Conservation (phyloP, 2,113 vertebrate genomes). For the Heterotis niloticus region DNA sequence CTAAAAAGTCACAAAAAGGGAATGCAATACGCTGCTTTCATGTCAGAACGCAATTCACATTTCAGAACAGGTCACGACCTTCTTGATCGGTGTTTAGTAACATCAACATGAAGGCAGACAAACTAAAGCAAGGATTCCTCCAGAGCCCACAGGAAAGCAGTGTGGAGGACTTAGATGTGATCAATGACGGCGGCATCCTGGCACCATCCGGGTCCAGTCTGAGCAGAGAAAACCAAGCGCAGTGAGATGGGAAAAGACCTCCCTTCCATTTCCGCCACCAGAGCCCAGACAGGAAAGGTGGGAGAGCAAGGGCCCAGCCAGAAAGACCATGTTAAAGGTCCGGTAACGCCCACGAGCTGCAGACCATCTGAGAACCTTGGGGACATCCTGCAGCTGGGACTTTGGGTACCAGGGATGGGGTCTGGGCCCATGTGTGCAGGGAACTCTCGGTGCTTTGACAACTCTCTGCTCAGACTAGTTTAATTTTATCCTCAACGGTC, state of each 20-base stretch:
- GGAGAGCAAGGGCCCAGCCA: neutral
- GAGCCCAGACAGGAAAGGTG: conserved; percentile 24
- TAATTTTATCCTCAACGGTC: conserved; percentile 22
- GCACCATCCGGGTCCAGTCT: conserved; percentile 22
- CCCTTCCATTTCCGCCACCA: conserved; percentile 25
- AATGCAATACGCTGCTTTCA: neutral
- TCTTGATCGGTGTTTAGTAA: neutral
- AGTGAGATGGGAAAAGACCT: conserved; percentile 20
- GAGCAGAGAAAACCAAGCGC: conserved; percentile 25
- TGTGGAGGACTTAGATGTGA: conserved; percentile 37
- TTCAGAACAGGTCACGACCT: neutral
- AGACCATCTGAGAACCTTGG: neutral
- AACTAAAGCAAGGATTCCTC: conserved; percentile 23
- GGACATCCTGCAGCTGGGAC: neutral
- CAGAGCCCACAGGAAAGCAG: conserved; percentile 28
- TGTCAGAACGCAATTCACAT: neutral
- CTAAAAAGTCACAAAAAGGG: neutral
- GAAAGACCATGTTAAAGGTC: conserved; percentile 12
- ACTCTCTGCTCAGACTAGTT: conserved; percentile 15
- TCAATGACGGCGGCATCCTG: conserved; percentile 42
- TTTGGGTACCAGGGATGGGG: neutral
- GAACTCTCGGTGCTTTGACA: conserved; percentile 10
- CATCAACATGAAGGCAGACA: conserved; percentile 11
- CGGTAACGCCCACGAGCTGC: neutral
- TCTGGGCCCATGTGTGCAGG: neutral